Percentiles rank a stretch among this genome's conserved stretches.
These are phyloP conservation scores for Patiria pectinifera DNA, from an alignment of 53 echinoderm and acorn worm species.

Conservation along the genomic window DNA sequence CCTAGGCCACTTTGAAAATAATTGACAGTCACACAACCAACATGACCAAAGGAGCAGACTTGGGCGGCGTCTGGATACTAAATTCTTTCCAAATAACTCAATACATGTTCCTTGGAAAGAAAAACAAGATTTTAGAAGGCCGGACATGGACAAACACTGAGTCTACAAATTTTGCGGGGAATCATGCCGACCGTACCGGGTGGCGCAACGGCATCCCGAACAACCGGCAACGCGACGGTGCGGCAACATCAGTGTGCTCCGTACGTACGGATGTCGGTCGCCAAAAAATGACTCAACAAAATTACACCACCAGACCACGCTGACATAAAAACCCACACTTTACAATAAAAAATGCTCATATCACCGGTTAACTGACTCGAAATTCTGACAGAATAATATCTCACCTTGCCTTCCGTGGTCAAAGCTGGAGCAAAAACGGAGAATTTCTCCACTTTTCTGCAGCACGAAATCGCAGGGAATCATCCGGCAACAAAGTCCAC, in stretches of 20 bases:
- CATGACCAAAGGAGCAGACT: too few relatives aligned
- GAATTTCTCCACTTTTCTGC: neutral
- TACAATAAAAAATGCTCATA: neutral
- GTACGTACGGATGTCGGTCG: neutral
- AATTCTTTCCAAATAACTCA: too few relatives aligned
- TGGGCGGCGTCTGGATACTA: too few relatives aligned
- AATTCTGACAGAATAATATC: conserved; percentile 23
- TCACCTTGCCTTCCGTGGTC: neutral
- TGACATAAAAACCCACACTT: neutral
- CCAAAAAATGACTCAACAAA: neutral
- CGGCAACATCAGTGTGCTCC: neutral
- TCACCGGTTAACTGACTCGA: neutral
- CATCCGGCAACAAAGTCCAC: neutral
- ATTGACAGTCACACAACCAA: too few relatives aligned
- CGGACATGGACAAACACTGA: too few relatives aligned
- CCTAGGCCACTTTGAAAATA: too few relatives aligned
- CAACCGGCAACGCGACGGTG: too few relatives aligned
- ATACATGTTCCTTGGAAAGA: too few relatives aligned
- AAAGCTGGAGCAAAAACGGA: neutral
- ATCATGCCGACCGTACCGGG: neutral
- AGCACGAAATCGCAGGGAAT: conserved; percentile 19
- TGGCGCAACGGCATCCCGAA: neutral
- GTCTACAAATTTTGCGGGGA: too few relatives aligned
- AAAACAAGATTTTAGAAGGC: too few relatives aligned
- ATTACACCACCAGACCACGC: neutral